These are phyloP conservation scores for Microctonus brassicae DNA, from an alignment of 2,888 invertebrate genomes.

Conservation along the genomic window DNA sequence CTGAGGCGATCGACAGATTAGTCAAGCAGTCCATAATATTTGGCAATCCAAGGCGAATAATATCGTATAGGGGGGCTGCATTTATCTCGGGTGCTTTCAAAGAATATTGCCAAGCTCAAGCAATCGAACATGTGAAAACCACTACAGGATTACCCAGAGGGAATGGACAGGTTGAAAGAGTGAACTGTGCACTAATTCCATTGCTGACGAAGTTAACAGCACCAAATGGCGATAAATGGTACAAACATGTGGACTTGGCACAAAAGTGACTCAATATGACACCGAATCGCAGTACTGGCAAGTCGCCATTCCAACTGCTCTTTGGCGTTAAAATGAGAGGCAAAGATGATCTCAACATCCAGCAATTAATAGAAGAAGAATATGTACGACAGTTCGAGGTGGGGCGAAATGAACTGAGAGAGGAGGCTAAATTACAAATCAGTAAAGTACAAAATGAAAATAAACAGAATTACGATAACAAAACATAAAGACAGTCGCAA, in stretches of 20 bases:
- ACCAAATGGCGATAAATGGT: too few relatives aligned
- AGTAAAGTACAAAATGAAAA: constrained; percentile 38
- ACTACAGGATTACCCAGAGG: constrained; percentile 53
- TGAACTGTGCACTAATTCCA: constrained; percentile 56
- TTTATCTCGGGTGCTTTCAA: constrained; percentile 32
- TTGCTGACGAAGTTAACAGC: constrained; percentile 59
- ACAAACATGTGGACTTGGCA: constrained; percentile 47
- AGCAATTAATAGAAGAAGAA: constrained; percentile 44
- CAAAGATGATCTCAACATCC: constrained; percentile 40
- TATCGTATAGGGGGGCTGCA: constrained; percentile 34
- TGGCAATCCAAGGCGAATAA: constrained; percentile 31
- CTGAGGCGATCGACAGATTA: constrained; percentile 35
- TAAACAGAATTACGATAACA: constrained; percentile 38
- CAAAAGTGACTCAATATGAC: constrained; percentile 56
- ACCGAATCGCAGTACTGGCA: constrained; percentile 49
- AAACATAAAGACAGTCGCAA: constrained; percentile 29
- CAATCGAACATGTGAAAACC: constrained; percentile 22
- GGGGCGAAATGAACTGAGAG: constrained; percentile 37
- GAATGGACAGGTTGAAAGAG: too few relatives aligned
- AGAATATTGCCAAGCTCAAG: constrained; percentile 25
- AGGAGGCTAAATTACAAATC: constrained; percentile 39
- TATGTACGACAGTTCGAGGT: constrained; percentile 37
- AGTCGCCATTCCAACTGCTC: constrained; percentile 38
- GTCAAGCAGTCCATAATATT: constrained; percentile 32
- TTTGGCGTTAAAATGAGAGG: constrained; percentile 34